phyloP scores from a whole-genome alignment of 2,888 invertebrate species.

The Patella ulyssiponensis region DNA sequence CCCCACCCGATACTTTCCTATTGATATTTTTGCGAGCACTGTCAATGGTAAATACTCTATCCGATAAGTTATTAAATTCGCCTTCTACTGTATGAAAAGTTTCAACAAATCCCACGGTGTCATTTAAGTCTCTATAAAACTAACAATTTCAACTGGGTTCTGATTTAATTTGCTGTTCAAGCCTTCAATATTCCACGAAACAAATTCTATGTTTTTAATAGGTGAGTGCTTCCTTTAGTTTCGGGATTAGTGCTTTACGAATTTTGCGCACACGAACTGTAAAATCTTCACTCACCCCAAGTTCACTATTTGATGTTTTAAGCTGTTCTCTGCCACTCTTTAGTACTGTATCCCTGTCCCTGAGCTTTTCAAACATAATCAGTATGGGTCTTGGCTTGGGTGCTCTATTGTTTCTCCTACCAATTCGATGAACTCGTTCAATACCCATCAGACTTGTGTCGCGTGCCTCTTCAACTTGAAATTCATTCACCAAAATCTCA shows the following conservation, averaged over 20 bases:
- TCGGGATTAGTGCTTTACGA: neutral
- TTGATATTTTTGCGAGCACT: neutral
- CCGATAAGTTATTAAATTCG: neutral
- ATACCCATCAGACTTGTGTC: neutral
- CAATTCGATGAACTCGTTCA: slow-evolving; percentile 10
- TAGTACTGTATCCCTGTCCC: neutral
- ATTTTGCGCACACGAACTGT: neutral
- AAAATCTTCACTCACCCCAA: neutral
- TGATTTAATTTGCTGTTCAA: neutral
- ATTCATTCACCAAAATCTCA: neutral
- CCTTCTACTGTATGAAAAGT: neutral
- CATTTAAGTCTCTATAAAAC: neutral
- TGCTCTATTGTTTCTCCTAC: neutral
- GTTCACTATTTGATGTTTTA: neutral
- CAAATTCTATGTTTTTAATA: neutral
- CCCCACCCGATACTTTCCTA: neutral
- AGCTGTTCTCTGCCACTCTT: neutral
- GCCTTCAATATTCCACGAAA: slow-evolving; percentile 5
- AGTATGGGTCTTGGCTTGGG: too few species aligned
- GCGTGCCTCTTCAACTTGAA: neutral
- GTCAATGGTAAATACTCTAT: neutral
- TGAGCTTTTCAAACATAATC: neutral
- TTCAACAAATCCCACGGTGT: neutral
- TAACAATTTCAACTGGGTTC: neutral
- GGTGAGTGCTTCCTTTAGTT: neutral